Base-by-base conservation (phyloP, 1,140 invertebrate genomes). In the Drosophila serrata region DNA sequence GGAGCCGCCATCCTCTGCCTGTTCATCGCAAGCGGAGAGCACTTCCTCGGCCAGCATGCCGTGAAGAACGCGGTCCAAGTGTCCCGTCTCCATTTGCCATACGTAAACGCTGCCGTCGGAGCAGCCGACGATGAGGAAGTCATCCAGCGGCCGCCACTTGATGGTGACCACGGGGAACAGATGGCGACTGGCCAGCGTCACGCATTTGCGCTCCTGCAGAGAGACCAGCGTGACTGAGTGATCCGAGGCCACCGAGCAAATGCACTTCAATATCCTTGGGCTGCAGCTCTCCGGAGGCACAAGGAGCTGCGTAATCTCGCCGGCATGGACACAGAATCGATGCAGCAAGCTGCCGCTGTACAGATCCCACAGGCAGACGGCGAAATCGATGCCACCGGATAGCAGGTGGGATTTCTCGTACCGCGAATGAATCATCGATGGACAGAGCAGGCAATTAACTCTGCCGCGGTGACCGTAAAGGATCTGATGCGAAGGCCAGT, bases 1-100 rank as follows among this genome's bases (percentile, higher is more conserved):
- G 0, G 45, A 46, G 1, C 46, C 46, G 24, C 40, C 40, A 6
- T 94, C 94, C n/a, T 93, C 93, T 33, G 95, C 93, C 72, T 97
- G 96, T 92, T 99, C 98, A 92, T 99, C 98, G 91, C 98, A 99
- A 3, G 99, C 99, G 61, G 96, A 96, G 9, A 99, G 93, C 17
- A 99, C 98, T 91, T 99, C 99, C 92, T 99, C 98, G 1, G 98
- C 98, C 61, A 97, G 96, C 92, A 99, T 97, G 42, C 96, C 96
- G 93, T 99, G 97, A 1, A 99, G 94, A 27, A 99, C 98, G 51
- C 99, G 95, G 93, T 99, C 99, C 63, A 99, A 93, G 92, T 99
- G 98, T 4, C 98, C 98, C 46, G 99, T 99, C 94, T 99, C 99
- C 98, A 99, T 99, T 94, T 99, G 98, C 99, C 99, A 99, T 2